A percentile compares a stretch with the other conserved stretches of the same genome.
These are phyloP conservation scores for Brachypteracias leptosomus DNA, from an alignment of 2,113 vertebrate genomes.

Conservation along the genomic window DNA sequence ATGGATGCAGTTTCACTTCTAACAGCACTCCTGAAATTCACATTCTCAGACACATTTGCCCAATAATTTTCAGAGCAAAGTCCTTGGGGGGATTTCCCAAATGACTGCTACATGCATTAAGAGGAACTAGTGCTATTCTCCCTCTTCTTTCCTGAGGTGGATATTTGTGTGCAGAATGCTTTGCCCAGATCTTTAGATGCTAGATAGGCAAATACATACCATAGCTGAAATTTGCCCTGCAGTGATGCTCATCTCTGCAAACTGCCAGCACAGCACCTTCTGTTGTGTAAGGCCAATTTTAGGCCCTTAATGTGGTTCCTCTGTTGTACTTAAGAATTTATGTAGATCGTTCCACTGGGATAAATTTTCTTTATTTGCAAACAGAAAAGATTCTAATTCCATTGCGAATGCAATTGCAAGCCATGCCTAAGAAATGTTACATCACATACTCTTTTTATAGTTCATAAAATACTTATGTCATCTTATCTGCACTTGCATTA, in stretches of 20 bases:
- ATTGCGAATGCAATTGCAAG: not conserved
- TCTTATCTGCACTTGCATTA: not conserved
- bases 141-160: not conserved
- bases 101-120: constrained; percentile 6
- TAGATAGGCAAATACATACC: constrained; percentile 54
- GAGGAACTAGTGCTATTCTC: not conserved
- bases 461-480: not conserved
- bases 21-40: constrained; percentile 4
- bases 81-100: constrained; percentile 56
- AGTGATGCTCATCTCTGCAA: not conserved
- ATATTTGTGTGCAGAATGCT: constrained; percentile 9
- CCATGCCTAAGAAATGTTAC: not conserved
- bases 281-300: not conserved
- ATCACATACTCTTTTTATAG: not conserved
- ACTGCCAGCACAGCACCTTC: constrained; percentile 8
- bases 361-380: constrained; percentile 24
- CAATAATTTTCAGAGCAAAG: constrained; percentile 29
- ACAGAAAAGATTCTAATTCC: not conserved
- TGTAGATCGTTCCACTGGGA: not conserved
- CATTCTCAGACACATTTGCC: constrained; percentile 23
- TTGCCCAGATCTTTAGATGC: constrained; percentile 24
- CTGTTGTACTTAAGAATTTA: constrained; percentile 6
- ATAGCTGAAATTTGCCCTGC: constrained; percentile 15
- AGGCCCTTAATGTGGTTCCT: constrained; percentile 42
- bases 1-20: constrained; percentile 46